These are phyloP conservation scores for Fukomys damarensis DNA, from an alignment of 2,113 vertebrate species.

Conservation along the genomic window DNA sequence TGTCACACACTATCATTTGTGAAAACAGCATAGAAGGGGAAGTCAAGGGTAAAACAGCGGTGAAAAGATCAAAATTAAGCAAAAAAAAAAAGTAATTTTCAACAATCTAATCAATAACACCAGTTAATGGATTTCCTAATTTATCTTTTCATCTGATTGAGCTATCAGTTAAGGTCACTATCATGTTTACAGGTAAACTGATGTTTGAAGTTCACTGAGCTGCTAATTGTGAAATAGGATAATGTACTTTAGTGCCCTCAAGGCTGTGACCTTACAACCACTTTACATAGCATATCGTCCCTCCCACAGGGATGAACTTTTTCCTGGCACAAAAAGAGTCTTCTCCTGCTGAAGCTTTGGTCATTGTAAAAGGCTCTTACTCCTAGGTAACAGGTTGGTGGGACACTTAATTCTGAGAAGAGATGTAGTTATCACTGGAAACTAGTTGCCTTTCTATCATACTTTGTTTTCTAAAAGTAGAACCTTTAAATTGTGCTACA, in stretches of 20 bases:
- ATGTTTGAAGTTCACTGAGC: slow-evolving; percentile 36
- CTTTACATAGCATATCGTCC: slow-evolving; percentile 62
- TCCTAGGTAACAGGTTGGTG: slow-evolving; percentile 67
- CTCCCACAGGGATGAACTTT: slow-evolving; percentile 53
- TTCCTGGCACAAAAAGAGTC: slow-evolving; percentile 61
- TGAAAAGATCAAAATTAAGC: slow-evolving; percentile 81
- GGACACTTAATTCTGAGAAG: slow-evolving; percentile 69
- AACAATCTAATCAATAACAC: slow-evolving; percentile 60
- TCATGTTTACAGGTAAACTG: slow-evolving; percentile 34
- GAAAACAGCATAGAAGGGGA: slow-evolving; percentile 67
- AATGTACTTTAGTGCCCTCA: slow-evolving; percentile 33
- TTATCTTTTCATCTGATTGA: slow-evolving; percentile 44
- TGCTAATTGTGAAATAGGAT: slow-evolving; percentile 34
- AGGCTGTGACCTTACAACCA: slow-evolving; percentile 24
- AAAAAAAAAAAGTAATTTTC: slow-evolving; percentile 83
- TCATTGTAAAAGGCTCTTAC: slow-evolving; percentile 68
- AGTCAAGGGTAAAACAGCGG: slow-evolving; percentile 63
- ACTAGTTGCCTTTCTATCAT: slow-evolving; percentile 66
- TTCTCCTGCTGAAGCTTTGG: slow-evolving; percentile 63
- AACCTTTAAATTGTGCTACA: slow-evolving; percentile 71
- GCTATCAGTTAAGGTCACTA: slow-evolving; percentile 44
- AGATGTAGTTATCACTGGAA: slow-evolving; percentile 65
- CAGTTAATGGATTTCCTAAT: slow-evolving; percentile 60
- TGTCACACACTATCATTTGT: slow-evolving; percentile 57
- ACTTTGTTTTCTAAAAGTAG: slow-evolving; percentile 75